Conservation (phyloP, 2,888 invertebrate species). For the Lissocephala sabroskyi region DNA sequence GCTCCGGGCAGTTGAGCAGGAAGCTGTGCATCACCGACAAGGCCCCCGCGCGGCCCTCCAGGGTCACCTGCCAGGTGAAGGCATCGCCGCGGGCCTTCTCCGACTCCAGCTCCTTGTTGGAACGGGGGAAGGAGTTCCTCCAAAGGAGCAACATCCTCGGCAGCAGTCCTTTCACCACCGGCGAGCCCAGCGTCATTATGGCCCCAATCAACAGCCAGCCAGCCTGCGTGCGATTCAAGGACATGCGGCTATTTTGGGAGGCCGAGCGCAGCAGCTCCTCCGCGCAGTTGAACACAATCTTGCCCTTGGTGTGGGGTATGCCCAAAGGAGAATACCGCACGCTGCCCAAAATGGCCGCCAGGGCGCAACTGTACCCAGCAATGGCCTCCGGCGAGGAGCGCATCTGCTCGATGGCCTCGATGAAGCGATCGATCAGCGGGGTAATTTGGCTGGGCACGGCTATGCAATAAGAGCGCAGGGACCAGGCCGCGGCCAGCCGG, state of each 20-base stretch:
- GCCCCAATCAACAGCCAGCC: constrained; percentile 98
- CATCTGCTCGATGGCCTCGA: constrained; percentile 90
- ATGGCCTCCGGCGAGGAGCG: constrained; percentile 91
- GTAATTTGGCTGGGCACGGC: constrained; percentile 96
- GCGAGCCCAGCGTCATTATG: constrained; percentile 94
- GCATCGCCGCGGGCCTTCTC: constrained; percentile 97
- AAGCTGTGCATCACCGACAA: constrained; percentile 96
- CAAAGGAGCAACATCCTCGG: constrained; percentile 95
- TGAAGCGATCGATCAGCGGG: constrained; percentile 91
- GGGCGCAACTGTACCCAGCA: constrained; percentile 91
- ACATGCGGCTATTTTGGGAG: constrained; percentile 95
- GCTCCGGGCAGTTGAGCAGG: constrained; percentile 89
- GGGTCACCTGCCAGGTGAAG: constrained; percentile 98
- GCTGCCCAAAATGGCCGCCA: constrained; percentile 94
- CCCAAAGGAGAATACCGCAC: constrained; percentile 92
- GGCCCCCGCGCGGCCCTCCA: constrained; percentile 97
- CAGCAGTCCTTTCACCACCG: constrained; percentile 92
- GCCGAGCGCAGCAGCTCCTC: constrained; percentile 97
- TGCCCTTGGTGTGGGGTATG: constrained; percentile 96
- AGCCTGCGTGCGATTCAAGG: constrained; percentile 94
- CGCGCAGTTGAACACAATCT: constrained; percentile 97
- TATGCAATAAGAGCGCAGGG: constrained; percentile 88
- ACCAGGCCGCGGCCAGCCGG: constrained; percentile 95
- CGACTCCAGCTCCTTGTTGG: constrained; percentile 95
- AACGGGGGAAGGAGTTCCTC: constrained; percentile 98